Evolutionary conservation across 2,888 invertebrate species (phyloP).

Genomic region (Atrina japonica): DNA sequence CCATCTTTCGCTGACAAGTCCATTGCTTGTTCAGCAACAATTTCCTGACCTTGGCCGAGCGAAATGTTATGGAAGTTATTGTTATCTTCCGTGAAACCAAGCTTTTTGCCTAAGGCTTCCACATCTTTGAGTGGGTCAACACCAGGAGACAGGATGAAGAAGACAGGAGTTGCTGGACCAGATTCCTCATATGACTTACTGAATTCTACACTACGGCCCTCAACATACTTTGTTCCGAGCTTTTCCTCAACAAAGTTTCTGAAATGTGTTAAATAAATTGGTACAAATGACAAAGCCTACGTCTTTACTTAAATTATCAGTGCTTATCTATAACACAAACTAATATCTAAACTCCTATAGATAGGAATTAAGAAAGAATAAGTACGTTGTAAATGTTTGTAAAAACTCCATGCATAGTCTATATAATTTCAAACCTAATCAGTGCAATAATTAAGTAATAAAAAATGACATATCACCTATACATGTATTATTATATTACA

Average conservation of each 20-base stretch:
- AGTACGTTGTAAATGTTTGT: too few species aligned
- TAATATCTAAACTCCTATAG: too few species aligned
- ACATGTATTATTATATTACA: too few species aligned
- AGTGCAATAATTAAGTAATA: too few species aligned
- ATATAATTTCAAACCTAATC: too few species aligned
- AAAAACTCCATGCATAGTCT: too few species aligned
- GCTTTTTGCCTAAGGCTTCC: conserved; percentile 91
- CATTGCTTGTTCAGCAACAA: conserved; percentile 96
- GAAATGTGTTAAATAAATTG: conserved; percentile 63
- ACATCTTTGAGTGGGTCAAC: conserved; percentile 98
- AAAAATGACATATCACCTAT: too few species aligned
- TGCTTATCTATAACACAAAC: too few species aligned
- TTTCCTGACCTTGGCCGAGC: conserved; percentile 95
- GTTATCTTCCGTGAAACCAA: conserved; percentile 90
- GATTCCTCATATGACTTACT: conserved; percentile 97
- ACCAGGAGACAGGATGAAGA: conserved; percentile 97
- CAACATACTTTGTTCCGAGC: conserved; percentile 93
- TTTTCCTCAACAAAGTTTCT: conserved; percentile 97
- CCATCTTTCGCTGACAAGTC: conserved; percentile 91
- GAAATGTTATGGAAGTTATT: conserved; percentile 96
- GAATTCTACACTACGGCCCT: conserved; percentile 93
- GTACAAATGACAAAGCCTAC: too few species aligned
- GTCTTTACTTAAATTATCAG: too few species aligned
- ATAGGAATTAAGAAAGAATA: too few species aligned
- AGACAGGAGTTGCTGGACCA: conserved; percentile 95